Conservation (phyloP, 2,797 vertebrate genomes). For the Anguilla obscura region DNA sequence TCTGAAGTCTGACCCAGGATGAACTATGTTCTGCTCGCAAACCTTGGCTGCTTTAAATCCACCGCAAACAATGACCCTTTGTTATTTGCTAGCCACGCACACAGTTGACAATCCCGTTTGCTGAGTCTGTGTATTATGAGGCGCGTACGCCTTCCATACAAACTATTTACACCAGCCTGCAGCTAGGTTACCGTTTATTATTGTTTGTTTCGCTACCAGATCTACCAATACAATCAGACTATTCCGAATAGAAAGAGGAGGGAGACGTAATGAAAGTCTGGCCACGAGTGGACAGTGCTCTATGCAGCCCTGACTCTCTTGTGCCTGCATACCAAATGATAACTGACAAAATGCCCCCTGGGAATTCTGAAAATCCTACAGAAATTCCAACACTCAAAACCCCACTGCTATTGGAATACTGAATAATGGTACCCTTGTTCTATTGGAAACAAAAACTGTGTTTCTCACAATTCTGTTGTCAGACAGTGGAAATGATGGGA, state of each 20-base stretch:
- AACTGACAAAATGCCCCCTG: slow-evolving; percentile 25
- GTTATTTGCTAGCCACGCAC: slow-evolving; percentile 67
- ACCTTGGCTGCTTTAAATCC: slow-evolving; percentile 63
- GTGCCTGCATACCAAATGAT: slow-evolving; percentile 42
- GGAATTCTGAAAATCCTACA: neutral
- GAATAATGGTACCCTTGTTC: neutral
- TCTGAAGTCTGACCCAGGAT: slow-evolving; percentile 52
- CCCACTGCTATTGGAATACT: neutral
- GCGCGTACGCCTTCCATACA: slow-evolving; percentile 70
- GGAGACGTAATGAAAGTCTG: slow-evolving; percentile 41
- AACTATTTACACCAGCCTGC: slow-evolving; percentile 68
- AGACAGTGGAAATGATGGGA: neutral
- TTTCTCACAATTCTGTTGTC: neutral
- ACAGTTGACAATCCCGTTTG: slow-evolving; percentile 62
- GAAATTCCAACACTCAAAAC: neutral
- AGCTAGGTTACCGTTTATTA: slow-evolving; percentile 49
- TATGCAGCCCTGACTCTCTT: slow-evolving; percentile 29
- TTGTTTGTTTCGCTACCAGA: slow-evolving; percentile 38
- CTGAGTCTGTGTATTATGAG: slow-evolving; percentile 63
- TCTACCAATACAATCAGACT: slow-evolving; percentile 56
- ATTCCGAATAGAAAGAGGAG: slow-evolving; percentile 57
- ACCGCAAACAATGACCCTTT: slow-evolving; percentile 19
- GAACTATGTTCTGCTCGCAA: slow-evolving; percentile 64
- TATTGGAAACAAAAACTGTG: neutral
- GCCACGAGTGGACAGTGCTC: neutral